Base-by-base conservation (phyloP, 2,888 invertebrate genomes). In the Plagodis dolabraria region DNA sequence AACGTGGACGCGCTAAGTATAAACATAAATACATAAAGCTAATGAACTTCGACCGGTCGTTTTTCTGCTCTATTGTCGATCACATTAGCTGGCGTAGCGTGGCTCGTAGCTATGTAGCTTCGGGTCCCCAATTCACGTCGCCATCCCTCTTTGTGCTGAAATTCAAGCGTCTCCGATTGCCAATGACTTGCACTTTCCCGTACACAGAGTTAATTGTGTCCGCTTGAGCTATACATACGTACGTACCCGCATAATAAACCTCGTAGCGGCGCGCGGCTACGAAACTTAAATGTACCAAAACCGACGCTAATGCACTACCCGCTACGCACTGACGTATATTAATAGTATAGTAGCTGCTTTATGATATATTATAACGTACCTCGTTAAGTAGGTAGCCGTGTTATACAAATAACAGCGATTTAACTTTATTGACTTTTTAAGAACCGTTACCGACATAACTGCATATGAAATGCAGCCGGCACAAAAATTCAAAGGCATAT, bases 171-270 rank as follows among this genome's bases (percentile, higher is more conserved):
- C 79, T 79, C 77, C 82, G 85, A 87, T 88, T 88, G 85, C 83
- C 77, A 77, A 79, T 91, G 92, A 92, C 91, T 91, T 86, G 89
- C 89, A 83, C 70, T 86, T 89, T 78, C 74, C 75, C 75, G 79
- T 77, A 77, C 76, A 77, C 76, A 77, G 74, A 85, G 85, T 86
- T 88, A 89, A 90, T 90, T 89, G 82, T 86, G 86, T 83, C 79
- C 77, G 5, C 43, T 12, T 10, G 54, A 60, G 47, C 47, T 63
- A 54, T 50, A 47, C 57, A 47, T 48, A 47, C 48, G 50, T 34
- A 57, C 57, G 43, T 59, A 63, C 53, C 63, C 69, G 64, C 63
- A 55, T 66, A 65, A 58, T 68, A 68, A 67, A 58, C 70, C 59
- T 57, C 71, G 76, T 77, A 79, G 80, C 72, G 36, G 40, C 40